A percentile compares a stretch with the other conserved stretches of the same genome.
phyloP scores from a whole-genome alignment of 1,140 invertebrate genomes.

The Bombus superbus region DNA sequence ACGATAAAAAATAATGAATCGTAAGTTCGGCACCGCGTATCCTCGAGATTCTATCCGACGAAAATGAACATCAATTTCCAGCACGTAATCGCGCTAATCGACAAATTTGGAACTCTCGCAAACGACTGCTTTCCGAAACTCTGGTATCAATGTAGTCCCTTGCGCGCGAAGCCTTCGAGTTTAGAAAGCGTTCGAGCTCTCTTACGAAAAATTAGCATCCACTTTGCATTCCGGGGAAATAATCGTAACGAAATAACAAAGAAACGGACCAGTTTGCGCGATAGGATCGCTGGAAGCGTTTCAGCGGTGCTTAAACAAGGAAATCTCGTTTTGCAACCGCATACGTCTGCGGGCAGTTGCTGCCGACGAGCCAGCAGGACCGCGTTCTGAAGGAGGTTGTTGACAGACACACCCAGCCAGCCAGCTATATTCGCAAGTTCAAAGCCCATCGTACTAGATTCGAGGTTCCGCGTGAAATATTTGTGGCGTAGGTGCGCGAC shows the following conservation, averaged over 20 bases:
- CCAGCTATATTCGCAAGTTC: constrained; percentile 20
- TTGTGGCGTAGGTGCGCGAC: background rate
- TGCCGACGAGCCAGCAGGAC: background rate
- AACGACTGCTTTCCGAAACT: too few species aligned
- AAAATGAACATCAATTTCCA: too few species aligned
- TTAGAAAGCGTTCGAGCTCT: too few species aligned
- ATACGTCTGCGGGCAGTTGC: constrained; percentile 18
- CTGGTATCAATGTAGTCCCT: too few species aligned
- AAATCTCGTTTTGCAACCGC: constrained; percentile 38
- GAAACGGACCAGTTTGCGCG: background rate
- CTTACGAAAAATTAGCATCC: too few species aligned
- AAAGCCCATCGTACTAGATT: constrained; percentile 37
- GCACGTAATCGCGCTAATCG: too few species aligned
- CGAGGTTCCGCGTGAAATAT: constrained; percentile 28
- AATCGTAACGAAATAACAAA: background rate
- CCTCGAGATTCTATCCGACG: too few species aligned
- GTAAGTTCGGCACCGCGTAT: too few species aligned
- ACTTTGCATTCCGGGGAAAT: background rate
- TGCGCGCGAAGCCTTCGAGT: too few species aligned
- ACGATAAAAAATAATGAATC: too few species aligned
- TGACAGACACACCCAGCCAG: constrained; percentile 23
- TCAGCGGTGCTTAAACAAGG: background rate
- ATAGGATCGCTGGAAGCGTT: background rate
- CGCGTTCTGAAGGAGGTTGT: constrained; percentile 21
- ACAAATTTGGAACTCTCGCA: too few species aligned